A percentile compares a stretch with the other conserved stretches of the same genome.
phyloP scores from a whole-genome alignment of 1,140 invertebrate genomes.

The Drosophila burlai region DNA sequence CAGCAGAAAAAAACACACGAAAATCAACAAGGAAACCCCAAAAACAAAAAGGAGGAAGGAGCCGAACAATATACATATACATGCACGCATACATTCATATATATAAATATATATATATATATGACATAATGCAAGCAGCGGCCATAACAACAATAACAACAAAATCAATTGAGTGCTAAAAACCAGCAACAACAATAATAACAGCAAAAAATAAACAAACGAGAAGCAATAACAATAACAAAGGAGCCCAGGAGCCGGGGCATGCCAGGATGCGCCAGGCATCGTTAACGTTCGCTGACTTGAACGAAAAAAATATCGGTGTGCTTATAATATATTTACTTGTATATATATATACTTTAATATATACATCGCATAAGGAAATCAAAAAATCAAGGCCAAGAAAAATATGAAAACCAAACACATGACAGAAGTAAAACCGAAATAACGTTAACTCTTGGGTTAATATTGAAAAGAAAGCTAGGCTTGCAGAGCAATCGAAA shows the following conservation, averaged over 20 bases:
- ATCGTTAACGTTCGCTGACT: slow-evolving; percentile 7
- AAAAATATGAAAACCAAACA: not conserved
- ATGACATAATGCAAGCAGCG: slow-evolving; percentile 47
- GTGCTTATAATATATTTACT: no score
- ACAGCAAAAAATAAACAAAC: slow-evolving; percentile 32
- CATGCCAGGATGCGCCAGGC: slow-evolving; percentile 3
- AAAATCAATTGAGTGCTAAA: slow-evolving; percentile 80
- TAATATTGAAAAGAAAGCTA: not conserved
- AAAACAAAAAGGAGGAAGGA: slow-evolving; percentile 3
- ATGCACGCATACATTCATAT: not conserved
- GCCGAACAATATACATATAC: not conserved
- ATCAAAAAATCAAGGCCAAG: not conserved
- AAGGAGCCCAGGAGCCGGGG: slow-evolving; percentile 10
- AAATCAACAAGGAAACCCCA: slow-evolving; percentile 19
- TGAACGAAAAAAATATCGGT: not conserved
- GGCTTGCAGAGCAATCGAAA: not conserved
- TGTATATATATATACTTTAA: not conserved
- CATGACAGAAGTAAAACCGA: no score
- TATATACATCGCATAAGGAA: not conserved
- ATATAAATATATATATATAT: not conserved
- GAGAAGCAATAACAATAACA: slow-evolving; percentile 44
- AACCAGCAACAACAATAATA: slow-evolving; percentile 67
- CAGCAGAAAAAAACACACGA: not conserved
- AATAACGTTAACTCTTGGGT: no score
- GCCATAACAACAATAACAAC: slow-evolving; percentile 47